Evolutionary conservation across 2,888 invertebrate species (phyloP).

Genomic region (Chalcis sispes): DNA sequence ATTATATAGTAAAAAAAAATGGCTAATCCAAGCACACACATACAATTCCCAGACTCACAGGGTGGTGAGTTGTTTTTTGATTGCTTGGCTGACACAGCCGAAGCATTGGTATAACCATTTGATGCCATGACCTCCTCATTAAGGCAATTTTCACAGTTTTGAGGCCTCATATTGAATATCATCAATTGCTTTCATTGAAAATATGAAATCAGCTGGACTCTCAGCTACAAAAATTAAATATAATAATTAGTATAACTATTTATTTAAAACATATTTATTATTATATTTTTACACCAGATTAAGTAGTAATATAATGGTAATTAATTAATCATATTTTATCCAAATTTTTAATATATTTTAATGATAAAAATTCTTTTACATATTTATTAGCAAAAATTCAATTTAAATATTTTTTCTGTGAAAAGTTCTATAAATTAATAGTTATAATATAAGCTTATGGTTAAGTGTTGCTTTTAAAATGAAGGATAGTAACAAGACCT

Average conservation of each 20-base stretch:
- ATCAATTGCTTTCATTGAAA: conserved; percentile 49
- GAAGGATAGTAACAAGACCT: conserved; percentile 14
- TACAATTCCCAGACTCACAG: conserved; percentile 75
- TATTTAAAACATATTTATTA: neutral
- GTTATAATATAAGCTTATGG: neutral
- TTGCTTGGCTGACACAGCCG: conserved; percentile 64
- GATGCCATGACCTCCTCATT: conserved; percentile 72
- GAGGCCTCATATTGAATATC: conserved; percentile 76
- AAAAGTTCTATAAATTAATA: neutral
- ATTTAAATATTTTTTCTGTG: neutral
- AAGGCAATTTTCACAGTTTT: conserved; percentile 77
- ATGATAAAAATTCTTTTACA: neutral
- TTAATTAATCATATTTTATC: no score
- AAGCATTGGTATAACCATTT: conserved; percentile 69
- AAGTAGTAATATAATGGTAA: no score
- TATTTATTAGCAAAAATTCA: neutral
- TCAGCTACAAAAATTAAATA: conserved; percentile 42
- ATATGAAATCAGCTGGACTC: conserved; percentile 11
- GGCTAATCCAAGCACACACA: conserved; percentile 74
- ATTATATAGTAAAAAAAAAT: conserved; percentile 65
- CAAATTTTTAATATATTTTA: no score
- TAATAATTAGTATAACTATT: neutral
- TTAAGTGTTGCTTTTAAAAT: conserved; percentile 23
- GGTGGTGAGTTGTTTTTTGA: conserved; percentile 73
- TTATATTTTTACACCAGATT: neutral